Evolutionary conservation across 2,113 vertebrate genomes (phyloP), one percentile per base, ranked within the genome.

Genomic region (Brienomyrus longianalis): DNA sequence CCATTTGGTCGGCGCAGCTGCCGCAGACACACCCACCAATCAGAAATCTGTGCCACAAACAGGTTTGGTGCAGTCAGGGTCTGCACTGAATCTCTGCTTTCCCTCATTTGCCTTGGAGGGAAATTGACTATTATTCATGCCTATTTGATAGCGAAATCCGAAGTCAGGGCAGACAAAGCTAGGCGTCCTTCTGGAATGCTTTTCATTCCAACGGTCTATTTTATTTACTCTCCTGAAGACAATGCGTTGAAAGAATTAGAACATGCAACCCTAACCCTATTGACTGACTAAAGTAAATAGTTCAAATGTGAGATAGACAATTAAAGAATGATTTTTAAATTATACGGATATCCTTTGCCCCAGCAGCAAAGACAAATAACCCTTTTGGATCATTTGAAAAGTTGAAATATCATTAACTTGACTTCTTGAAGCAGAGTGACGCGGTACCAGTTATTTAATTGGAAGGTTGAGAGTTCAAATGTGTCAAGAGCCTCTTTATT

Each of bases 1-100:
- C 31, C 43, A 91, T 66, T 89, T 45, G 91, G 88, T 85, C 74
- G 21, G 6, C 93, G 92, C 93, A 93, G 93, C 91, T 90, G 93
- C 92, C 89, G 83, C 48, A 23, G 83, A 23, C 83, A 84, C 83
- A 92, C 86, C 45, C 89, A 87, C n/a, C 83, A 8, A 13, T 77
- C 17, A 19, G 88, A 83, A 90, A 90, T 85, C 80, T 70, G 70
- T 89, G 90, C 77, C 83, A 88, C 89, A 66, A 66, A 87, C 50
- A 59, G 9, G 89, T 87, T 47, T 7, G 2, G 21, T 47, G 43
- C 80, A 45, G 7, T 10, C 45, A 45, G 43, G 1, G 74, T 31
- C 13, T 1, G 35, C 74, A 45, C 27, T 19, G 39, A n/a, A 84
- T 48, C 45, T 11, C 43, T 23, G 83, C 43, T 84, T 23, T 21